A percentile compares a stretch with the other conserved stretches of the same genome.
phyloP scores from a whole-genome alignment of 1,140 invertebrate genomes.

The Drosophila parvula region DNA sequence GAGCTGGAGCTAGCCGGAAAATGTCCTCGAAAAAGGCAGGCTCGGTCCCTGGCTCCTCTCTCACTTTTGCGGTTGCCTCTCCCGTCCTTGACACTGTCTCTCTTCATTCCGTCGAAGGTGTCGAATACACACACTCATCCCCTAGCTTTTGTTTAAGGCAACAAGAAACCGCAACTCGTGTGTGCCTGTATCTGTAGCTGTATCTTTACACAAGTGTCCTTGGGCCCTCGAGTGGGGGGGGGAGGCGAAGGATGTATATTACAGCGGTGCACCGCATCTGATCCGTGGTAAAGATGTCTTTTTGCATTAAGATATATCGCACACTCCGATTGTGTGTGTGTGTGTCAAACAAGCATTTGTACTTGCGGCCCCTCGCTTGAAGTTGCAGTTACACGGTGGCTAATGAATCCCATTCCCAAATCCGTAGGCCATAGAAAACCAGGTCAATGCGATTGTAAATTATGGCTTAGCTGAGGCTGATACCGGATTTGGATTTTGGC shows the following conservation, averaged over 20 bases:
- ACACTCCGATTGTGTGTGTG: slow-evolving; percentile 11
- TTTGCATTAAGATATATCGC: slow-evolving; percentile 74
- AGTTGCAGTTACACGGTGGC: slow-evolving; percentile 39
- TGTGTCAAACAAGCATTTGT: slow-evolving; percentile 71
- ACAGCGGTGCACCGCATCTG: slow-evolving; percentile 64
- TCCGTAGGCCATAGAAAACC: slow-evolving; percentile 42
- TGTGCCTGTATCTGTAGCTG: slow-evolving; percentile 5
- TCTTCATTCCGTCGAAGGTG: slow-evolving; percentile 17
- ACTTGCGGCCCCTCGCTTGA: slow-evolving; percentile 32
- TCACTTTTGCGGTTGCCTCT: slow-evolving; percentile 21
- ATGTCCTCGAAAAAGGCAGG: not conserved
- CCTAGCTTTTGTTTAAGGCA: slow-evolving; percentile 45
- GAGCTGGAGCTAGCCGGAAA: slow-evolving; percentile 13
- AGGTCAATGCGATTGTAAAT: slow-evolving; percentile 70
- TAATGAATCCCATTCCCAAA: slow-evolving; percentile 53
- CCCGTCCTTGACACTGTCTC: slow-evolving; percentile 18
- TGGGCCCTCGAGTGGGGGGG: slow-evolving; percentile 1
- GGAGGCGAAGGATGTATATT: slow-evolving; percentile 11
- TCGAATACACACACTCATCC: slow-evolving; percentile 6
- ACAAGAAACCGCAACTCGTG: slow-evolving; percentile 48
- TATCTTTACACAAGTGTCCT: slow-evolving; percentile 18
- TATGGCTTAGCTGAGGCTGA: slow-evolving; percentile 45
- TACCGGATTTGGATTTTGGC: slow-evolving; percentile 30
- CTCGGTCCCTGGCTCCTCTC: not conserved
- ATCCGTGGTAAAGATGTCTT: slow-evolving; percentile 40